phyloP scores from a whole-genome alignment of 1,140 invertebrate genomes.

The Agrilus planipennis region DNA sequence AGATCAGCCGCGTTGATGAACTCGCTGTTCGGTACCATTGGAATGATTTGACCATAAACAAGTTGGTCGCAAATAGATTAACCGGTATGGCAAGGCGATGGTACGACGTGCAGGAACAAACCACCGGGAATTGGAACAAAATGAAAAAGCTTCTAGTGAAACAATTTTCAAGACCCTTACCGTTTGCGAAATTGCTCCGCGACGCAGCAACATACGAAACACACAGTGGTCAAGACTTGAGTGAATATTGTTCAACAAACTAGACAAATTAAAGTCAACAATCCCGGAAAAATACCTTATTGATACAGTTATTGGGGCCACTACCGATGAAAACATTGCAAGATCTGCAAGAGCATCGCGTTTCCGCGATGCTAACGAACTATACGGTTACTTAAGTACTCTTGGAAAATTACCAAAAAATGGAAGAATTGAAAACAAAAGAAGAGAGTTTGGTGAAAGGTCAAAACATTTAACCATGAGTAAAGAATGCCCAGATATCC shows the following conservation, averaged over 20 bases:
- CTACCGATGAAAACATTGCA: constrained; percentile 4
- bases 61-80: not conserved
- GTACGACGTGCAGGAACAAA: not conserved
- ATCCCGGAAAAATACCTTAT: constrained; percentile 1
- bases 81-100: not conserved
- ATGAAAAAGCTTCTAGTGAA: not conserved
- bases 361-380: not conserved
- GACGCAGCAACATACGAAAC: constrained; percentile 4
- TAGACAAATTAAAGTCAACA: constrained; percentile 2
- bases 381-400: not conserved
- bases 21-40: not conserved
- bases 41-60: not conserved
- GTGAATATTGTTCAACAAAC: constrained; percentile 6
- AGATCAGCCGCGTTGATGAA: not conserved
- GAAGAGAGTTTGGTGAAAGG: not conserved
- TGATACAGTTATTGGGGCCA: not conserved
- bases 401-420: not conserved
- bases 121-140: not conserved
- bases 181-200: constrained; percentile 2
- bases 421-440: not conserved
- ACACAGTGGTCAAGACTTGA: constrained; percentile 2
- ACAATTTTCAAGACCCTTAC: not conserved
- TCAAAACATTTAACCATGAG: not conserved
- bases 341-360: constrained; percentile 2
- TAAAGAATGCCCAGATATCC: not conserved